Evolutionary conservation across 2,113 vertebrate genomes (phyloP).

Genomic region (Chloropsis cyanopogon): DNA sequence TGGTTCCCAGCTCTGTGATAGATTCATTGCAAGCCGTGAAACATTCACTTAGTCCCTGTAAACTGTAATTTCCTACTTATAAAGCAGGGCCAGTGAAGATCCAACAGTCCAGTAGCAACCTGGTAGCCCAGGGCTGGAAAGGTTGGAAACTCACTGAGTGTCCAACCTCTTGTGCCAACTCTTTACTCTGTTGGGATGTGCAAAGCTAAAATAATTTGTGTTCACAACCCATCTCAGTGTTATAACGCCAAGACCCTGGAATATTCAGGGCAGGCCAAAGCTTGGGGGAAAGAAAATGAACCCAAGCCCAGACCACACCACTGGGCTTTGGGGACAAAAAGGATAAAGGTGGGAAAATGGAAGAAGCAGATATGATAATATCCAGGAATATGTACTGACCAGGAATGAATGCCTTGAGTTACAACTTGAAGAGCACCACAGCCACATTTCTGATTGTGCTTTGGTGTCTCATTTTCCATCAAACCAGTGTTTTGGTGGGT

Average conservation of each 20-base stretch:
- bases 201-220: background rate
- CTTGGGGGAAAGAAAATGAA: background rate
- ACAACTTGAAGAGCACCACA: background rate
- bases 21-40: background rate
- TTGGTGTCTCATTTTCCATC: background rate
- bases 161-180: background rate
- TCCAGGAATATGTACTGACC: background rate
- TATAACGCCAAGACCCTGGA: background rate
- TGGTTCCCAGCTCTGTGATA: background rate
- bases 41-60: background rate
- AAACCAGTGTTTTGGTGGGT: background rate
- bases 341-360: background rate
- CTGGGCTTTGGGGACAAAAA: background rate
- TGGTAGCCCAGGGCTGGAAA: background rate
- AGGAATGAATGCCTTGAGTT: background rate
- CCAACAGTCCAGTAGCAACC: background rate
- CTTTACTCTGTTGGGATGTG: background rate
- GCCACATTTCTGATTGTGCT: background rate
- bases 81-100: background rate
- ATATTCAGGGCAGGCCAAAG: background rate
- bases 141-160: background rate
- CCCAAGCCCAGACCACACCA: background rate
- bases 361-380: background rate
- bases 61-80: background rate
- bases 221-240: background rate